A percentile compares a stretch with the other conserved stretches of the same genome.
phyloP scores from a whole-genome alignment of 2,113 vertebrate genomes.

The Rhinolophus sinicus region DNA sequence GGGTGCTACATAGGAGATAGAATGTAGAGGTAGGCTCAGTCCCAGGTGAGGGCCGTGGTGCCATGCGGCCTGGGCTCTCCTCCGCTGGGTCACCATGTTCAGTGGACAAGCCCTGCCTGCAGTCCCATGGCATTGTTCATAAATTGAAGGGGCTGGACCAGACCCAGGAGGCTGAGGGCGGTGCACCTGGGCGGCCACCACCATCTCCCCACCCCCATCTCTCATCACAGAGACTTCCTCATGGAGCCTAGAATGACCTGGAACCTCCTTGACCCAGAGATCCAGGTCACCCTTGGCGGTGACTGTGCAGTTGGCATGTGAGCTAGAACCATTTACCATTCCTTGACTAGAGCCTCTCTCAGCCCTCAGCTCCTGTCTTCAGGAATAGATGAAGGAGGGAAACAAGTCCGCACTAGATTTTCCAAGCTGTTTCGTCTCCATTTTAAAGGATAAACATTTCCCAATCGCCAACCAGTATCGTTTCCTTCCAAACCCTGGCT shows the following conservation, averaged over 20 bases:
- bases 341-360: not conserved
- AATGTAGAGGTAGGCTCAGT: not conserved
- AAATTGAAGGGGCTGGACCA: not conserved
- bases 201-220: not conserved
- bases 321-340: not conserved
- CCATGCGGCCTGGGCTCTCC: not conserved
- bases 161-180: rapidly evolving
- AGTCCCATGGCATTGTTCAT: not conserved
- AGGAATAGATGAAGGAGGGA: not conserved
- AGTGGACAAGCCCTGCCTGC: not conserved
- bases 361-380: not conserved
- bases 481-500: not conserved
- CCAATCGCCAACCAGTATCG: too few species aligned
- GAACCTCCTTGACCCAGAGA: not conserved
- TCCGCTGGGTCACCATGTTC: not conserved
- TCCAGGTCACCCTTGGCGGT: not conserved
- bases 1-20: not conserved
- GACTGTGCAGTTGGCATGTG: not conserved
- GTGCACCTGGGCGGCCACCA: not conserved
- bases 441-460: not conserved
- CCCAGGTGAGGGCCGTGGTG: rapidly evolving
- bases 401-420: not conserved
- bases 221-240: not conserved
- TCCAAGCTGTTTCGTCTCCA: not conserved
- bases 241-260: not conserved